Base-by-base conservation (phyloP, 2,888 invertebrate species). In the Tinea trinotella region DNA sequence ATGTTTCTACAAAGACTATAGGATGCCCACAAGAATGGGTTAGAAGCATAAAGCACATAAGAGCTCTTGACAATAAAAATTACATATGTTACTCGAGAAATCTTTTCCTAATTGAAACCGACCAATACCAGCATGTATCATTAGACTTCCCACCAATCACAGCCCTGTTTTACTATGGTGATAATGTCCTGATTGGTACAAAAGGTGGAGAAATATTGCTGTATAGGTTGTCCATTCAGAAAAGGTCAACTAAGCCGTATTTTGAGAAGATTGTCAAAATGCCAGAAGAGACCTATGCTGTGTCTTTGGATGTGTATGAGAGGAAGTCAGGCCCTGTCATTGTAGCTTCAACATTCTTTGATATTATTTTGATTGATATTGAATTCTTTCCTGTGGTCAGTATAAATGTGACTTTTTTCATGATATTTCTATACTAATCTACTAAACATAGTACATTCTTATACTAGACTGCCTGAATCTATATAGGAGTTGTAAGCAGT, bases 51-150 rank as follows among this genome's bases (percentile, higher is more conserved):
- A 76, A 74, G 58, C 65, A 77, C 56, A 64, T 81, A 4, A 58
- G 60, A 57, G 70, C 70, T 0, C 64, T 81, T 1, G 73, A 82
- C 48, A 68, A 75, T 22, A 70, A 59, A 36, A 82, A 82, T 54
- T 81, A 70, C 59, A 70, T 83, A 1, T 80, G 75, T 57, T 82
- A 79, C 56, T 83, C 83, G 0, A 60, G 77, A 18, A 73, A 74
- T 59, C 56, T 83, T 52, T 79, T 83, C 24, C 74, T 75, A 64
- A 73, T 83, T 24, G 75, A 79, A 62, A 78, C 77, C 0, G 74
- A 78, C 17, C 64, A 67, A 40, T 70, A 72, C 30, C 61, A 66
- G 34, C 78, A 77, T 62, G 22, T 50, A 2, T 50, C 50, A 24
- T 61, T 80, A 49, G 81, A 83, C 44, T 81, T 81, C 58, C 76